phyloP scores from a whole-genome alignment of 2,797 vertebrate genomes.

The Momotus momota region DNA sequence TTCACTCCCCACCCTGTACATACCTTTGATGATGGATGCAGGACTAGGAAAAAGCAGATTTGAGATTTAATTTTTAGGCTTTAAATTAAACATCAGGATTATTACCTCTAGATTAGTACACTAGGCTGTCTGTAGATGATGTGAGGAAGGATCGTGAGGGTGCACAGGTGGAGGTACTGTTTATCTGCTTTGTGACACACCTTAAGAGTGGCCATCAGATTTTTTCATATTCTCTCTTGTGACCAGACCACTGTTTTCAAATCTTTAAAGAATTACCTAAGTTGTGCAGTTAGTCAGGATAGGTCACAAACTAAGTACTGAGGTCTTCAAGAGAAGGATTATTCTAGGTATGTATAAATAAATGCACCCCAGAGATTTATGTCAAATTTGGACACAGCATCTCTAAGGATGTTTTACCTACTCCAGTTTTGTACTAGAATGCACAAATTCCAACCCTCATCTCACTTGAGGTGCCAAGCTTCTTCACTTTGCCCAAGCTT shows the following conservation, averaged over 20 bases:
- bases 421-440: neutral
- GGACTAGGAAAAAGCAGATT: neutral
- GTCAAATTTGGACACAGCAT: neutral
- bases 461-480: neutral
- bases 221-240: neutral
- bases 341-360: neutral
- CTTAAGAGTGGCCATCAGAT: neutral
- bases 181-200: neutral
- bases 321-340: neutral
- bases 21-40: neutral
- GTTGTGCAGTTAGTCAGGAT: neutral
- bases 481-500: neutral
- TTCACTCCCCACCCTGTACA: neutral
- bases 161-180: neutral
- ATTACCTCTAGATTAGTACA: neutral
- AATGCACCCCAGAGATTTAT: neutral
- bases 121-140: neutral
- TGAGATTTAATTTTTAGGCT: neutral
- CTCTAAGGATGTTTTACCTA: neutral
- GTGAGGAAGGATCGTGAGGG: neutral
- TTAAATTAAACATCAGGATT: neutral
- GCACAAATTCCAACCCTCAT: neutral
- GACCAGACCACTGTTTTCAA: neutral
- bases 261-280: neutral
- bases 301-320: neutral